A percentile compares a stretch with the other conserved stretches of the same genome.
Conservation (phyloP, 1,140 invertebrate species). For the Brachionus paranguensis region DNA sequence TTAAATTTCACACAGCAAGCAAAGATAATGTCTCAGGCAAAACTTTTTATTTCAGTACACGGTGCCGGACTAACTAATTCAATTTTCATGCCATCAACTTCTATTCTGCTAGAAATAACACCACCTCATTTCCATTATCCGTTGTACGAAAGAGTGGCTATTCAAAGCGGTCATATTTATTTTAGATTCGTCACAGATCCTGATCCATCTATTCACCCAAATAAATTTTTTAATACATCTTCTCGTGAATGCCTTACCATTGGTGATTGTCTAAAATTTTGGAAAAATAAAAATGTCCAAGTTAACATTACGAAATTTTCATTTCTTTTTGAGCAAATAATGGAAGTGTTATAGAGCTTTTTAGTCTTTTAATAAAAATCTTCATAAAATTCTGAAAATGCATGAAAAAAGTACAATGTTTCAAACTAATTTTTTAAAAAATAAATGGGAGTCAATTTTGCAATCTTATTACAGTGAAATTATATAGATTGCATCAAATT, state of each 20-base stretch:
- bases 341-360: background rate
- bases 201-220: background rate
- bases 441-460: too few relatives aligned
- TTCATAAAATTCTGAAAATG: too few relatives aligned
- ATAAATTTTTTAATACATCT: background rate
- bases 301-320: background rate
- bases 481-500: too few relatives aligned
- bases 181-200: background rate
- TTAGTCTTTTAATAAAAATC: too few relatives aligned
- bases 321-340: background rate
- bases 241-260: background rate
- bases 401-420: too few relatives aligned
- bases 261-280: background rate
- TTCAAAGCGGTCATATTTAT: conserved; percentile 8
- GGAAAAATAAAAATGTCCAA: background rate
- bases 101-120: background rate
- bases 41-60: background rate
- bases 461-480: too few relatives aligned
- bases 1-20: background rate
- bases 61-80: background rate
- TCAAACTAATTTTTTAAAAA: too few relatives aligned
- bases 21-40: background rate
- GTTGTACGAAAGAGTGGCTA: background rate
- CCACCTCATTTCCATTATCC: conserved; percentile 16
- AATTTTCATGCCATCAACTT: background rate